Evolutionary conservation across 1,140 invertebrate genomes (phyloP).

Genomic region (Cherax quadricarinatus): DNA sequence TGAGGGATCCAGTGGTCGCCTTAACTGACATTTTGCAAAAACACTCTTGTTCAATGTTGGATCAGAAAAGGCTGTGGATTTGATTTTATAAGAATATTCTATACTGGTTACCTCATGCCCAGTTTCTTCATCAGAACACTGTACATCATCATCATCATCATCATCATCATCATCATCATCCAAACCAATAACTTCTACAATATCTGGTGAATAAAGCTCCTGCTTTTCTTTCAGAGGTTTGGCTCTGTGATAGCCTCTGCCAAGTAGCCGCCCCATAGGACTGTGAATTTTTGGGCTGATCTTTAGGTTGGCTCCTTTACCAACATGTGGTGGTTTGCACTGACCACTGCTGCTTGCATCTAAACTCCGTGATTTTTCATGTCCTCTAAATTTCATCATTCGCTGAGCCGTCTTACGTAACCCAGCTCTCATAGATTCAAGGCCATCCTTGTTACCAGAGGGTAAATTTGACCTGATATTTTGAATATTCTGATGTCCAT

Average conservation of each 20-base stretch:
- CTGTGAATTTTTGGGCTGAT: constrained; percentile 5
- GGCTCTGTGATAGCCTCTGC: background rate
- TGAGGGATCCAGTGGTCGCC: background rate
- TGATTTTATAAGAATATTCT: constrained; percentile 50
- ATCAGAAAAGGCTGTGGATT: constrained; percentile 55
- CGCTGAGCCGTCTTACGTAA: constrained; percentile 56
- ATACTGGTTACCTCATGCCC: constrained; percentile 54
- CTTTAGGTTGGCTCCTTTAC: background rate
- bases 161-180: constrained; percentile 43
- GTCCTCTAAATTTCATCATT: constrained; percentile 36
- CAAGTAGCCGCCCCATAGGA: constrained; percentile 31
- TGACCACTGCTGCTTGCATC: constrained; percentile 1
- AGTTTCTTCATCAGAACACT: constrained; percentile 51
- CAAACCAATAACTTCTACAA: constrained; percentile 54
- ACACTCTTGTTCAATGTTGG: constrained; percentile 61
- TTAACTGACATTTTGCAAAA: constrained; percentile 33
- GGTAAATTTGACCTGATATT: background rate
- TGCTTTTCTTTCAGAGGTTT: constrained; percentile 3
- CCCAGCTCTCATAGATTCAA: constrained; percentile 49
- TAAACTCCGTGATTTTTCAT: constrained; percentile 60
- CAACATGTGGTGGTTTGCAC: background rate
- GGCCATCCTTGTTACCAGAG: constrained; percentile 29
- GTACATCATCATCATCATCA: background rate
- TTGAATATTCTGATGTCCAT: background rate
- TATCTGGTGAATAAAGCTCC: constrained; percentile 61